phyloP scores from a whole-genome alignment of 2,113 vertebrate genomes.

The Tricholaema leucomelas region DNA sequence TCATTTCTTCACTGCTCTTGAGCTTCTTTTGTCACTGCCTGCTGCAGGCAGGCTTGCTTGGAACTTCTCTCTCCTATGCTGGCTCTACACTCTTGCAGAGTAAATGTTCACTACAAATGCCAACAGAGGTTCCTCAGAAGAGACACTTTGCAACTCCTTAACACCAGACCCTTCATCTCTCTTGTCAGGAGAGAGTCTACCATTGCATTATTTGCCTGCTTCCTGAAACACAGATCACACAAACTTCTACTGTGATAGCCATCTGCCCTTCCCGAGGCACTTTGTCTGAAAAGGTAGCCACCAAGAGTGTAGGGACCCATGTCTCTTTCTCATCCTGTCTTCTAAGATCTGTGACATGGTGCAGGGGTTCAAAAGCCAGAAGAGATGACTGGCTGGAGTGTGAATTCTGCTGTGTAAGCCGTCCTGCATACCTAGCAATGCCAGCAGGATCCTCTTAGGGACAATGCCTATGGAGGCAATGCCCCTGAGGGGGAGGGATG shows the following conservation, averaged over 20 bases:
- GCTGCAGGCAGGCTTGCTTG: background rate
- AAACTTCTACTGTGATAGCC: background rate
- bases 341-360: background rate
- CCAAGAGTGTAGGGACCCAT: fast-evolving
- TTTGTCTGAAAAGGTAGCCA: background rate
- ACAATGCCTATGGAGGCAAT: background rate
- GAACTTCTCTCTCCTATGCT: background rate
- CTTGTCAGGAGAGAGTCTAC: background rate
- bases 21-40: background rate
- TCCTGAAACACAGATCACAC: background rate
- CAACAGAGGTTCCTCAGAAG: background rate
- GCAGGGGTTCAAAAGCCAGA: background rate
- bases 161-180: background rate
- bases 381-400: background rate
- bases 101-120: background rate
- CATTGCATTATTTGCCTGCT: background rate
- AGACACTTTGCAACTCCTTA: background rate
- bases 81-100: fast-evolving
- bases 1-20: background rate
- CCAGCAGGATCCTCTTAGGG: background rate
- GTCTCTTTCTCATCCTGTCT: background rate
- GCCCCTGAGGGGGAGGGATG: background rate
- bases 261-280: fast-evolving
- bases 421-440: fast-evolving
- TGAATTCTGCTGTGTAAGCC: background rate